These are phyloP conservation scores for Saccostrea glomerata DNA, from an alignment of 1,140 invertebrate genomes.

Conservation along the genomic window DNA sequence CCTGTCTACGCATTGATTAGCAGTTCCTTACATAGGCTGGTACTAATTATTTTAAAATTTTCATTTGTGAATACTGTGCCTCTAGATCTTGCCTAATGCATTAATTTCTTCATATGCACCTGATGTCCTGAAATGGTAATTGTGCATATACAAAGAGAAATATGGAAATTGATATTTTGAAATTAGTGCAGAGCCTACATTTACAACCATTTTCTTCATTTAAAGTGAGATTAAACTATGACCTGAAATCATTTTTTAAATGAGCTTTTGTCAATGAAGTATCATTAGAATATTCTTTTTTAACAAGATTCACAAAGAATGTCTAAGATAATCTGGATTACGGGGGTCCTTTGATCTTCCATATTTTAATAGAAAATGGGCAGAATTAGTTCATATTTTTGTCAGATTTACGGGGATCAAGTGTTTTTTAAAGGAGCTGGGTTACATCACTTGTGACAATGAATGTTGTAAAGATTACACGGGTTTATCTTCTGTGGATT, in stretches of 20 bases:
- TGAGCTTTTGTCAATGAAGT: conserved; percentile 14
- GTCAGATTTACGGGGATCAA: conserved; percentile 17
- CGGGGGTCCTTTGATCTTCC: background rate
- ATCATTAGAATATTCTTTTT: background rate
- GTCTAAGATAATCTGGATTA: background rate
- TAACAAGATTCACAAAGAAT: conserved; percentile 23
- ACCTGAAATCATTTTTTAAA: background rate
- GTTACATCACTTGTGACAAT: conserved; percentile 5
- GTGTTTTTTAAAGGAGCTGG: background rate
- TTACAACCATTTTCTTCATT: background rate
- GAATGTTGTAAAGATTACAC: background rate
- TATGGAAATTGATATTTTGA: conserved; percentile 20
- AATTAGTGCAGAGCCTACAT: background rate
- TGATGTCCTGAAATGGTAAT: background rate
- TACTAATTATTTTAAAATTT: conserved; percentile 8
- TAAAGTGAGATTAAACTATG: background rate
- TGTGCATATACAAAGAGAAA: conserved; percentile 15
- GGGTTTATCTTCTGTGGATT: no score
- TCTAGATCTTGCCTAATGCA: background rate
- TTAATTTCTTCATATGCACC: conserved; percentile 10
- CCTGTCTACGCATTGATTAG: conserved; percentile 13
- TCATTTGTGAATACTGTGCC: background rate
- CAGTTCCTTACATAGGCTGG: background rate
- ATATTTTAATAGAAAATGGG: conserved; percentile 27
- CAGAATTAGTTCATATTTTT: conserved; percentile 12